Base-by-base conservation (phyloP, 2,113 vertebrate species). In the Lophius piscatorius region DNA sequence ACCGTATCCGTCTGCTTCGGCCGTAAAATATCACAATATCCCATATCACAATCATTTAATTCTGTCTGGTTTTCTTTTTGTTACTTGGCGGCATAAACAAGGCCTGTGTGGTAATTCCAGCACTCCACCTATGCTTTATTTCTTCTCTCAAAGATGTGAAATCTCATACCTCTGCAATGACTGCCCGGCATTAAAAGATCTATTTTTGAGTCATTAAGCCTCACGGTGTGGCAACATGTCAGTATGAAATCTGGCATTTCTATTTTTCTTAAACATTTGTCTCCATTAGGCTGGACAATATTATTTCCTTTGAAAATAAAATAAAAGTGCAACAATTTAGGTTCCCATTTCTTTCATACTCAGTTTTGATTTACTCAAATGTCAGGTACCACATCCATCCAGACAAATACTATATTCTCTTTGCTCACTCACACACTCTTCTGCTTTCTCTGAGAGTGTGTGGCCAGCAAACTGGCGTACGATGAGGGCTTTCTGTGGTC, bases 21-120 rank as follows among this genome's bases (percentile, higher is more conserved):
- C n/a, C n/a, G n/a, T n/a, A n/a, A n/a, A n/a, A n/a, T n/a, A n/a
- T n/a, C n/a, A n/a, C n/a, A n/a, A n/a, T n/a, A n/a, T n/a, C n/a
- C n/a, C n/a, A n/a, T n/a, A n/a, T n/a, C n/a, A n/a, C n/a, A n/a
- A n/a, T 13, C 21, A 59, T 82, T 84, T 76, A 69, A 75, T 79
- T 58, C 60, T 11, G 6, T 38, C 50, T 58, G 18, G 48, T 42
- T 48, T 60, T 49, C 60, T 64, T 38, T 56, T 57, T 74, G 76
- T 67, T 69, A 73, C 62, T 74, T 70, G 65, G 61, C 61, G 52
- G 56, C 76, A 71, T 76, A 76, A 79, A 80, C 78, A 52, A 64
- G 23, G 14, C 31, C 50, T 31, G 51, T 59, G 56, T 40, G 28
- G 81, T 61, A 70, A 63, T 52, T 47, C 29, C 72, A 50, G 35